Base-by-base conservation (phyloP, 2,113 vertebrate species). In the Vidua macroura region DNA sequence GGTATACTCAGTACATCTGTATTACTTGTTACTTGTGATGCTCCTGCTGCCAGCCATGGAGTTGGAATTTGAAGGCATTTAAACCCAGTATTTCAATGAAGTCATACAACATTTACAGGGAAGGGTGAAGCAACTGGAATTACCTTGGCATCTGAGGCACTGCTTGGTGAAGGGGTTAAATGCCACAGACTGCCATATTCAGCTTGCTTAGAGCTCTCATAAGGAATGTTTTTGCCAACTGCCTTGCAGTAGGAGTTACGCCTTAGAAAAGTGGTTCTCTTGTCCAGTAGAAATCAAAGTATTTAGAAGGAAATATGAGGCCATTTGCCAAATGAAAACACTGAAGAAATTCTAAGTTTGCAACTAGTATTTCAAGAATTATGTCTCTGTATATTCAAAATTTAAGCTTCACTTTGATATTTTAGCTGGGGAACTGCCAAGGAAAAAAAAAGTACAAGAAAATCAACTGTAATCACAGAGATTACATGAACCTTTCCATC, bases 361-460 rank as follows among this genome's bases (percentile, higher is more conserved):
- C 14, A 18, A 13, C 19, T 55, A 43, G 2, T 75, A 27, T 53
- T 88, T 78, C 39, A 67, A 41, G 15, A 43, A 10, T 59, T 6
- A 11, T 0, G 0, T 76, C 73, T 76, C 25, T 68, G 7, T 39
- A 8, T 22, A 4, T 28, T 73, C 33, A 33, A 5, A 55, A 55
- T 43, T 66, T 64, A 31, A 79, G 6, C 33, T 66, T 31, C 11
- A 7, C n/a, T 49, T 68, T 31, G n/a, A 7, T 62, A 53, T 66
- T 81, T 81, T 28, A 63, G 5, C 33, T 84, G 16, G 31, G 14
- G 49, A 74, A 51, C 30, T 55, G 16, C 30, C 13, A 37, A 35
- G 35, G 35, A 23, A 44, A 44, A 28, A 63, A 80, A 14, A 83
- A 21, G 48, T 23, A 41, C 7, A 66, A 51, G 7, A 35, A 46